Percentiles rank a stretch among this genome's conserved stretches.
phyloP scores from a whole-genome alignment of 2,113 vertebrate species.

The Thunnus thynnus region DNA sequence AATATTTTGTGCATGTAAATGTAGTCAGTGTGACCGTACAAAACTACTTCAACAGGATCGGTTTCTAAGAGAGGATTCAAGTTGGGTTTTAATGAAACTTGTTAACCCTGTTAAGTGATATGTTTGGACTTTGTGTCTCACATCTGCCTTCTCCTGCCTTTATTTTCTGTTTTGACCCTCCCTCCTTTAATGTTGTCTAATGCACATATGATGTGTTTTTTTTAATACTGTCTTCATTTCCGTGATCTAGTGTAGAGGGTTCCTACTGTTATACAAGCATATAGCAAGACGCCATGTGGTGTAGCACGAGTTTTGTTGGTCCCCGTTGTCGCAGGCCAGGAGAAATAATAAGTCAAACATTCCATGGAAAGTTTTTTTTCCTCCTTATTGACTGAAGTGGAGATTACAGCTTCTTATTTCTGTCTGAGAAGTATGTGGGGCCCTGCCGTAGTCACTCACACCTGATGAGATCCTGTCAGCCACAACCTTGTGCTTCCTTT shows the following conservation, averaged over 20 bases:
- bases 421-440: slow-evolving; percentile 31
- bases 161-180: neutral
- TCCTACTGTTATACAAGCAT: neutral
- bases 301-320: slow-evolving; percentile 39
- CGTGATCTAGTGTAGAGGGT: neutral
- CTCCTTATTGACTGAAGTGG: slow-evolving; percentile 30
- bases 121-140: too few relatives aligned
- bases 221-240: neutral
- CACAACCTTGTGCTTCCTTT: slow-evolving; percentile 42
- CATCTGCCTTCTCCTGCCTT: neutral
- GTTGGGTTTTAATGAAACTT: too few relatives aligned
- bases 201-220: neutral
- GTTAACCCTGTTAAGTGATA: too few relatives aligned
- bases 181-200: neutral
- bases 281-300: slow-evolving; percentile 10
- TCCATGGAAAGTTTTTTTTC: slow-evolving; percentile 47
- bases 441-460: slow-evolving; percentile 19
- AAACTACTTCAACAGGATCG: neutral
- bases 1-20: too few relatives aligned
- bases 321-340: slow-evolving; percentile 1
- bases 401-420: slow-evolving; percentile 52
- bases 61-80: neutral
- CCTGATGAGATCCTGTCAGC: slow-evolving; percentile 41
- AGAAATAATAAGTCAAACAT: slow-evolving; percentile 60
- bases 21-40: neutral